phyloP scores from a whole-genome alignment of 2,113 vertebrate genomes.

The Nanorana parkeri region DNA sequence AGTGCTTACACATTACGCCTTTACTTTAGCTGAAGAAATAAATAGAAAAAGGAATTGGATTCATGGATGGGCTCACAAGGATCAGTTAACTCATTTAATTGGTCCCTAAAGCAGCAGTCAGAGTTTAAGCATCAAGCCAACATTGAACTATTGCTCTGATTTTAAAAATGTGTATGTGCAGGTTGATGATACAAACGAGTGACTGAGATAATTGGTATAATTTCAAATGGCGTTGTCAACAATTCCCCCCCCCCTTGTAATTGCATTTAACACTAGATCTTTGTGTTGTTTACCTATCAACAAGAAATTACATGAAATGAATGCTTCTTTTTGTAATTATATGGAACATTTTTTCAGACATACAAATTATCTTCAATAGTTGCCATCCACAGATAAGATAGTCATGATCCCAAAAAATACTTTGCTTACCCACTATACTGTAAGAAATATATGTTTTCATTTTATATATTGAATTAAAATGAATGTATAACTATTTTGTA shows the following conservation, averaged over 20 bases:
- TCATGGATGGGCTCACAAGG: conserved; percentile 53
- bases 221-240: conserved; percentile 48
- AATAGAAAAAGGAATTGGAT: conserved; percentile 55
- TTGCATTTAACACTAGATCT: conserved; percentile 42
- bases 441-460: no score
- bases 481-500: no score
- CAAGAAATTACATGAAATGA: conserved; percentile 44
- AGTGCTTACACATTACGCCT: conserved; percentile 32
- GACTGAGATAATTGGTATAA: conserved; percentile 57
- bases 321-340: conserved; percentile 30
- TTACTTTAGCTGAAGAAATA: conserved; percentile 48
- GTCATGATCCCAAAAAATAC: no score
- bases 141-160: conserved; percentile 55
- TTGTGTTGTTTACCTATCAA: conserved; percentile 46
- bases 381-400: no score
- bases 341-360: conserved; percentile 13
- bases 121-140: conserved; percentile 57
- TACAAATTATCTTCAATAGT: conserved; percentile 40
- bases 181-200: conserved; percentile 55
- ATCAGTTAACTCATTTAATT: conserved; percentile 58
- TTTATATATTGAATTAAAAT: no score
- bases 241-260: conserved; percentile 29
- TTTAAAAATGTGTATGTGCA: conserved; percentile 51
- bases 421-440: no score
- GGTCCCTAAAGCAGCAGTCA: conserved; percentile 53